phyloP scores from a whole-genome alignment of 2,797 vertebrate species.

The Amblyraja radiata region DNA sequence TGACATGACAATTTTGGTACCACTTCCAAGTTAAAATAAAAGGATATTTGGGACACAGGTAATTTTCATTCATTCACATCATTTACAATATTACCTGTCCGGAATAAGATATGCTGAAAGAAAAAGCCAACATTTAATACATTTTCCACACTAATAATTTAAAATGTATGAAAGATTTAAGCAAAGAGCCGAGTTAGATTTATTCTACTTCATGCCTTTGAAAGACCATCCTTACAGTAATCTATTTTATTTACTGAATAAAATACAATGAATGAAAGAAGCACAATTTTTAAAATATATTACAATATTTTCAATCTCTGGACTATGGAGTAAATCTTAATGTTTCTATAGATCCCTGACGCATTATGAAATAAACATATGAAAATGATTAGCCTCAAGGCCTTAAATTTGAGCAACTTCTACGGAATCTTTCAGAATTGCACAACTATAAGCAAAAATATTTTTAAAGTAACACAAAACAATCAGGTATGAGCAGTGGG shows the following conservation, averaged over 20 bases:
- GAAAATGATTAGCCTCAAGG: background rate
- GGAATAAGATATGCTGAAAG: background rate
- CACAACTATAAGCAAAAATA: background rate
- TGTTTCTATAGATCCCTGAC: background rate
- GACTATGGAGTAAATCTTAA: background rate
- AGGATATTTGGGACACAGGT: background rate
- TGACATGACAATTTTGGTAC: background rate
- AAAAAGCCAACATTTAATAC: background rate
- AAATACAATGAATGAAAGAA: background rate
- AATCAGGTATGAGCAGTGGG: background rate
- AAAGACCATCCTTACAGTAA: background rate
- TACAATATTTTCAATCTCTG: background rate
- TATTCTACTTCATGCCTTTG: background rate
- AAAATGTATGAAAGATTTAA: background rate
- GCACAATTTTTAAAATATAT: background rate
- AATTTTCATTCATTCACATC: background rate
- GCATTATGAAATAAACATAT: background rate
- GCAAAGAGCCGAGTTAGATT: background rate
- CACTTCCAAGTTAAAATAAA: background rate
- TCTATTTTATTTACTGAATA: background rate
- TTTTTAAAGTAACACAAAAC: background rate
- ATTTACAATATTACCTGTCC: background rate
- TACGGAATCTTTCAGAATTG: background rate
- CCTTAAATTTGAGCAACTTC: background rate
- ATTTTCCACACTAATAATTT: background rate